A percentile compares a stretch with the other conserved stretches of the same genome.
Evolutionary conservation across 2,113 vertebrate genomes (phyloP).

Genomic region (Engystomops pustulosus): DNA sequence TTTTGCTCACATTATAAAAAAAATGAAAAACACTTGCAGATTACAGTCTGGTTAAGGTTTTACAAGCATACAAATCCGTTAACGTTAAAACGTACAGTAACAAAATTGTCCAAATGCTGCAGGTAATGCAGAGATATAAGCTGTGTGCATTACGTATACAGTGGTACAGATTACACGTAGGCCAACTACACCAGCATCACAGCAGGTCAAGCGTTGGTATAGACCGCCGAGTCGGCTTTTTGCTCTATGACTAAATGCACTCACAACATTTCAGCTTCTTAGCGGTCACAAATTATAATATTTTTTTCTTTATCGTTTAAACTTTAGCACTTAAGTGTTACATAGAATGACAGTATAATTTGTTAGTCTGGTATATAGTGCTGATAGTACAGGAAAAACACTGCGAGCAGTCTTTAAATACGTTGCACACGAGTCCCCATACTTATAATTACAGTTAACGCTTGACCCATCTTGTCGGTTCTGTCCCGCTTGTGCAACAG

Average conservation of each 20-base stretch:
- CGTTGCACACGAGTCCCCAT: constrained; percentile 75
- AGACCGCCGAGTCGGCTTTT: background rate
- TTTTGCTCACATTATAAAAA: constrained; percentile 53
- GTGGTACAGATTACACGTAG: constrained; percentile 33
- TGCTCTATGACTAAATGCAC: background rate
- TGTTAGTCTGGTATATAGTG: constrained; percentile 33
- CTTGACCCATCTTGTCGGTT: constrained; percentile 61
- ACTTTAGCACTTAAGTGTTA: constrained; percentile 60
- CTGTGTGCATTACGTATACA: constrained; percentile 22
- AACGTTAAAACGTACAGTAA: background rate
- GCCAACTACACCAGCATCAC: constrained; percentile 34
- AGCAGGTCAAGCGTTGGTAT: constrained; percentile 53
- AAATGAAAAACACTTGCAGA: constrained; percentile 40
- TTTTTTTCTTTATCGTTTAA: background rate
- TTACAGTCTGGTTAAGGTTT: constrained; percentile 44
- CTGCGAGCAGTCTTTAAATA: constrained; percentile 61
- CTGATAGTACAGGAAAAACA: constrained; percentile 13
- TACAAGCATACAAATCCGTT: constrained; percentile 46
- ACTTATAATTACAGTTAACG: constrained; percentile 66
- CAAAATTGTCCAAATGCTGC: background rate
- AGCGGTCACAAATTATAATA: constrained; percentile 28
- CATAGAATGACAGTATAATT: constrained; percentile 68
- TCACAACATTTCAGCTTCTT: constrained; percentile 28
- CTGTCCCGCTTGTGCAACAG: constrained; percentile 49
- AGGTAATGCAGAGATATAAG: constrained; percentile 36